These are phyloP conservation scores for Riparia riparia DNA, from an alignment of 2,113 vertebrate genomes.

Conservation along the genomic window DNA sequence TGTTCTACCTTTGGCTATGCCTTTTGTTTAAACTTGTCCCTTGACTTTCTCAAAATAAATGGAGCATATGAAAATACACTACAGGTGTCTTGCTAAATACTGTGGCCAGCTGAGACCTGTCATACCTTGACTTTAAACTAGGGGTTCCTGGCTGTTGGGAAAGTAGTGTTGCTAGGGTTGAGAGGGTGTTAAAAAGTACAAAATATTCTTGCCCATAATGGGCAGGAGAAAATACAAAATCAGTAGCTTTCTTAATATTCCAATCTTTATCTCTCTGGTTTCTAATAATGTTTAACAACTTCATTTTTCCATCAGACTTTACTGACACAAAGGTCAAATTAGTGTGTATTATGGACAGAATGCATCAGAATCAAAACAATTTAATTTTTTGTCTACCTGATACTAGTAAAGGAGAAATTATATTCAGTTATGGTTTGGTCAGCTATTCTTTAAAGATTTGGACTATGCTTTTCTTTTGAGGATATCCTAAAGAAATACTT, in stretches of 20 bases:
- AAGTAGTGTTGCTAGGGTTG: background rate
- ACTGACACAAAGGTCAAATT: background rate
- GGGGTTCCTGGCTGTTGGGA: background rate
- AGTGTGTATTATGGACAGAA: background rate
- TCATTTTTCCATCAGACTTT: background rate
- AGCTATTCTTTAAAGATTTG: background rate
- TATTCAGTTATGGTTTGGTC: background rate
- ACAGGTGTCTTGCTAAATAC: background rate
- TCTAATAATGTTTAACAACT: background rate
- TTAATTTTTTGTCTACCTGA: background rate
- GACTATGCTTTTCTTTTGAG: background rate
- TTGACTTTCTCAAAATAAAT: background rate
- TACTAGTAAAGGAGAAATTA: background rate
- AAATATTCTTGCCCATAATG: background rate
- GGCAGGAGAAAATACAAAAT: background rate
- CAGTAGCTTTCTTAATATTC: background rate
- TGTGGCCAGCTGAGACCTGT: background rate
- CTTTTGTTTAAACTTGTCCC: background rate
- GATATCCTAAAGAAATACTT: background rate
- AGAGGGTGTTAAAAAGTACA: background rate
- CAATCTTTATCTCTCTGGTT: background rate
- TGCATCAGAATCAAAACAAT: background rate
- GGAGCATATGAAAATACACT: background rate
- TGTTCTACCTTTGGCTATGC: background rate
- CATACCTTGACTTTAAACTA: background rate